Percentiles rank a stretch among this genome's conserved stretches.
These are phyloP conservation scores for Cacoxenus indagator DNA, from an alignment of 2,888 invertebrate genomes.

Conservation along the genomic window DNA sequence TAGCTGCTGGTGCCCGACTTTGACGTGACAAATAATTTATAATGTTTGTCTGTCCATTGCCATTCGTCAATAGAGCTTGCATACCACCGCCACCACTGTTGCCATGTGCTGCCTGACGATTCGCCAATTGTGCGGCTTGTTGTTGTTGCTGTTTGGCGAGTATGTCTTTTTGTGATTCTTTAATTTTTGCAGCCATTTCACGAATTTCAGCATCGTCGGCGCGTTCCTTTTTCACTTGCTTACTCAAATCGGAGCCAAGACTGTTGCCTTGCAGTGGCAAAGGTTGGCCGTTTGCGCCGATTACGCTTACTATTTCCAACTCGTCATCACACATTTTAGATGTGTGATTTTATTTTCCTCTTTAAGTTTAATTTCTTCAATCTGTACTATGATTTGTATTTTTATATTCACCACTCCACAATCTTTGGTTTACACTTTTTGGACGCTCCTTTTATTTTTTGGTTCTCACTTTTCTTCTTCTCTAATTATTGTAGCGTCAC, in stretches of 20 bases:
- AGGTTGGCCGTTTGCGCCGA: slow-evolving; percentile 66
- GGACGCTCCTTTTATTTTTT: too few species aligned
- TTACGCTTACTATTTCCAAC: slow-evolving; percentile 63
- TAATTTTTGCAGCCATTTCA: slow-evolving; percentile 88
- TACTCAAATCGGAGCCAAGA: slow-evolving; percentile 58
- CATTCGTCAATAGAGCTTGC: slow-evolving; percentile 55
- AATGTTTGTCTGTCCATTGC: slow-evolving; percentile 73
- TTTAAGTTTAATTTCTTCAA: too few species aligned
- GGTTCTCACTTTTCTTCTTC: too few species aligned
- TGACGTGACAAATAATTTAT: slow-evolving; percentile 75
- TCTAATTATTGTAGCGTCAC: too few species aligned
- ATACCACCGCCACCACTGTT: slow-evolving; percentile 48
- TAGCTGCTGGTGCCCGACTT: slow-evolving; percentile 28
- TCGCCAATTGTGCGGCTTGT: slow-evolving; percentile 66
- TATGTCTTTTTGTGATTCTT: slow-evolving; percentile 84
- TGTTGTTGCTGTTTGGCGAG: slow-evolving; percentile 68
- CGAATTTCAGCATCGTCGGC: slow-evolving; percentile 88
- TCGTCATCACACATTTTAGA: too few species aligned
- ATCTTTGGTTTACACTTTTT: too few species aligned
- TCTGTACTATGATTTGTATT: too few species aligned
- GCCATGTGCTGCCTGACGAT: slow-evolving; percentile 52
- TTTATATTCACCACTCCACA: too few species aligned
- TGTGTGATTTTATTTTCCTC: too few species aligned
- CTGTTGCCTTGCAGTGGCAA: slow-evolving; percentile 65
- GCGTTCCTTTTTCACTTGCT: slow-evolving; percentile 69